Percentiles rank a stretch among this genome's conserved stretches.
Conservation (phyloP, 2,888 invertebrate genomes). For the Synanthedon andrenaeformis region DNA sequence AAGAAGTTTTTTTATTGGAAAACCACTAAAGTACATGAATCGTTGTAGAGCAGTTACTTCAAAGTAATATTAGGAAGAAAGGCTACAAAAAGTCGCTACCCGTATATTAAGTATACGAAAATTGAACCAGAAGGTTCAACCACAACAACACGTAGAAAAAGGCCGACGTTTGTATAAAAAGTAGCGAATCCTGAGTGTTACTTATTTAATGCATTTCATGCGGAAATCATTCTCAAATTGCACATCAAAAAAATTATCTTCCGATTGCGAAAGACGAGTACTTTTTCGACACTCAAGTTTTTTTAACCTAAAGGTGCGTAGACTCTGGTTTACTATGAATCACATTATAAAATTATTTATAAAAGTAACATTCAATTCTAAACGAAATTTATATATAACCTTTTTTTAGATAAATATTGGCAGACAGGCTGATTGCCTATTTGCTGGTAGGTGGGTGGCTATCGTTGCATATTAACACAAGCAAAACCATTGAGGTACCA, state of each 20-base stretch:
- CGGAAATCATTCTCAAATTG: conserved; percentile 68
- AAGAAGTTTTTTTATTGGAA: conserved; percentile 8
- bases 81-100: conserved; percentile 12
- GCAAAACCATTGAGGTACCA: no score
- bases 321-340: no score
- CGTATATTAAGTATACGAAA: neutral
- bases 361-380: no score
- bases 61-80: conserved; percentile 21
- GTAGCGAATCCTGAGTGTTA: conserved; percentile 40
- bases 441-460: no score
- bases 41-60: conserved; percentile 24
- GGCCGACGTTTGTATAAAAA: conserved; percentile 42
- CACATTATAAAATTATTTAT: no score
- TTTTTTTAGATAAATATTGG: no score
- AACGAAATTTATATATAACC: no score
- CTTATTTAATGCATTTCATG: conserved; percentile 53
- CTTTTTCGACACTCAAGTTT: neutral
- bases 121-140: conserved; percentile 13
- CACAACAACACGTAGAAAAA: conserved; percentile 29
- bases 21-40: conserved; percentile 31
- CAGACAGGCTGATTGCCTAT: no score
- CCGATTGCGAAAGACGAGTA: conserved; percentile 33
- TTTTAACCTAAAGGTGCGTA: no score
- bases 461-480: no score
- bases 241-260: conserved; percentile 46